Conservation (phyloP, 2,797 vertebrate species). For the Diglossa cyanea region DNA sequence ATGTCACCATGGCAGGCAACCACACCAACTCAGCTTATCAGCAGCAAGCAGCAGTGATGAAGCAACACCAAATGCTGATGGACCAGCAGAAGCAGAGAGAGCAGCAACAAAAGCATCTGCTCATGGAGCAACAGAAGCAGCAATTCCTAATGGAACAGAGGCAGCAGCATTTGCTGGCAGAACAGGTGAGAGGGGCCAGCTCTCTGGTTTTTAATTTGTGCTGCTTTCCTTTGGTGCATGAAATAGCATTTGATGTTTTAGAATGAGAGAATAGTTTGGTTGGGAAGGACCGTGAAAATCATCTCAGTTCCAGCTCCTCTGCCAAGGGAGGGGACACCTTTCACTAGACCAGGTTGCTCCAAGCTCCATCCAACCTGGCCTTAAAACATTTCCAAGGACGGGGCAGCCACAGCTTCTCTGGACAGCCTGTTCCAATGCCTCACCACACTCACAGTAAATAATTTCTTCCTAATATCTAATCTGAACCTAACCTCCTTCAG, state of each 20-base stretch:
- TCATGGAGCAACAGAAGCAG: conserved; percentile 78
- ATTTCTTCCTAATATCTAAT: not conserved
- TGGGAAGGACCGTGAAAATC: not conserved
- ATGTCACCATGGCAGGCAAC: conserved; percentile 77
- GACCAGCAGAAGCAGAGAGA: conserved; percentile 83
- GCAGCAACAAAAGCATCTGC: conserved; percentile 76
- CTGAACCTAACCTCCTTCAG: not conserved
- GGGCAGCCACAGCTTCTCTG: not conserved
- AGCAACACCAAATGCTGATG: conserved; percentile 83
- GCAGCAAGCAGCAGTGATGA: conserved; percentile 83
- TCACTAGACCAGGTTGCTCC: not conserved
- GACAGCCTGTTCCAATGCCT: not conserved
- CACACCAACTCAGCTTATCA: conserved; percentile 83
- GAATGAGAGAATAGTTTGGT: not conserved
- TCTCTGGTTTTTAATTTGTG: not conserved
- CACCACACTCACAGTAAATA: not conserved
- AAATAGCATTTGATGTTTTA: not conserved
- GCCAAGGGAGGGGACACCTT: not conserved
- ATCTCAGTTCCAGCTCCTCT: not conserved
- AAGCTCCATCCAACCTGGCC: not conserved
- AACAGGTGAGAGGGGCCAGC: conserved; percentile 80
- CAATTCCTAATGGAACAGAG: conserved; percentile 85
- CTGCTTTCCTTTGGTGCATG: not conserved
- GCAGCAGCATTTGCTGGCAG: conserved; percentile 87
- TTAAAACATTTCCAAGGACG: not conserved